Conservation (phyloP, 2,113 vertebrate species). For the Gila orcuttii region DNA sequence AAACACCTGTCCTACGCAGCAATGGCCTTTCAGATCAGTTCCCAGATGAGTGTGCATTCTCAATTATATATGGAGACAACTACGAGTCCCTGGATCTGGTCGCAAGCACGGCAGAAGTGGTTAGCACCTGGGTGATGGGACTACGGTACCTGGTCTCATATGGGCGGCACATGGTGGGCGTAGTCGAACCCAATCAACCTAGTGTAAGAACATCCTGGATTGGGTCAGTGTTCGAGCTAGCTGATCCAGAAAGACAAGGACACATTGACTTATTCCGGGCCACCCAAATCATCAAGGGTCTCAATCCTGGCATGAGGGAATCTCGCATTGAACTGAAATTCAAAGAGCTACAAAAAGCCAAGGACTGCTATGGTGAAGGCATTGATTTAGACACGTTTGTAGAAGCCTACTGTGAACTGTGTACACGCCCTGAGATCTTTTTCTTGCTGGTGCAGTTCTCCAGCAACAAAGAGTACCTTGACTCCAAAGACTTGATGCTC, state of each 20-base stretch:
- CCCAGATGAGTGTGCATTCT: slow-evolving; percentile 90
- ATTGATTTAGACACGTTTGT: slow-evolving; percentile 85
- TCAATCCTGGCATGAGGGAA: slow-evolving; percentile 90
- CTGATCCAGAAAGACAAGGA: slow-evolving; percentile 82
- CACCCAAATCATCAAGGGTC: slow-evolving; percentile 86
- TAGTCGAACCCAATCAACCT: slow-evolving; percentile 78
- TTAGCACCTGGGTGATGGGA: slow-evolving; percentile 94
- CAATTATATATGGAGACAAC: slow-evolving; percentile 92
- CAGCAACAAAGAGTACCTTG: slow-evolving; percentile 92
- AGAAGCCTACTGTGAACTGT: slow-evolving; percentile 88
- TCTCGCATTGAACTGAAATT: slow-evolving; percentile 89
- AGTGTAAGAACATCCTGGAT: slow-evolving; percentile 89
- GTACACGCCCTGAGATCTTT: slow-evolving; percentile 91
- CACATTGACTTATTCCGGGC: slow-evolving; percentile 83
- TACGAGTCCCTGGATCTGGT: slow-evolving; percentile 92
- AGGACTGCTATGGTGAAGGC: slow-evolving; percentile 77
- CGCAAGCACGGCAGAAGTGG: slow-evolving; percentile 85
- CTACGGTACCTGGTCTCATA: slow-evolving; percentile 90
- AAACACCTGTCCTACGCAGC: slow-evolving; percentile 87
- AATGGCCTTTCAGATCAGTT: slow-evolving; percentile 92
- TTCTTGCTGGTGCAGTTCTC: slow-evolving; percentile 92
- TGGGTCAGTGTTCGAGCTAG: slow-evolving; percentile 84
- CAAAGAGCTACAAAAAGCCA: slow-evolving; percentile 89
- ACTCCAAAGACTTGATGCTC: slow-evolving; percentile 87
- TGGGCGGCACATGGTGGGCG: slow-evolving; percentile 82